Evolutionary conservation across 2,113 vertebrate species (phyloP), one percentile per base, ranked within the genome.

Genomic region (Strix uralensis): DNA sequence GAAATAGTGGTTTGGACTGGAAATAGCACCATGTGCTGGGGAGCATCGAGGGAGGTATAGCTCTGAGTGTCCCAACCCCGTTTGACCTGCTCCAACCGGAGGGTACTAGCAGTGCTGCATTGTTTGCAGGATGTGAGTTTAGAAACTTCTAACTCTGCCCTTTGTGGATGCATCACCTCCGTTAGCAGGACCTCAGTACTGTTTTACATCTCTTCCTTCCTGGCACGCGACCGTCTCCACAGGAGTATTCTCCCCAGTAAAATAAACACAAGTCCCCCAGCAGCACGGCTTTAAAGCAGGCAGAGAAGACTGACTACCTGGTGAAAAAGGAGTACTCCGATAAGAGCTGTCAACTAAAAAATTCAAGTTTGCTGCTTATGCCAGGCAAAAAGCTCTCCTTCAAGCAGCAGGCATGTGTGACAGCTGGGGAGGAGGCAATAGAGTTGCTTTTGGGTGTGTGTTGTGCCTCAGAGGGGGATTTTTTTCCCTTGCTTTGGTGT

Each of bases 341-440:
- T 80, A 87, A 66, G 47, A 91, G 5, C 21, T 19, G 27, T 52
- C 46, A 77, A 16, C 42, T 66, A 7, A 77, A 65, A 80, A 80
- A 69, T 32, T 66, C 58, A 59, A 30, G 27, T 62, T 83, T 77
- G 13, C 25, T 14, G 25, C 58, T 92, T 66, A 21, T 49, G 9
- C 34, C 26, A 27, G 30, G 44, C 26, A 58, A 65, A 86, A 88
- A 44, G 15, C 15, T 4, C 8, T 2, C 3, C 54, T 55, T 63
- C 16, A 14, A 36, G 54, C 49, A 38, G 27, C 0, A 0, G 32
- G 36, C 2, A 2, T 10, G 9, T 18, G 13, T 34, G 49, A 36
- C 27, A 52, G 46, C 52, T 2, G 6, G 27, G 42, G 27, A 65
- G 63, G 42, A 65, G 71, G 62, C 57, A 57, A 27, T 3, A 11